A percentile compares a stretch with the other conserved stretches of the same genome.
phyloP scores from a whole-genome alignment of 2,797 vertebrate genomes.

The Sparus aurata region DNA sequence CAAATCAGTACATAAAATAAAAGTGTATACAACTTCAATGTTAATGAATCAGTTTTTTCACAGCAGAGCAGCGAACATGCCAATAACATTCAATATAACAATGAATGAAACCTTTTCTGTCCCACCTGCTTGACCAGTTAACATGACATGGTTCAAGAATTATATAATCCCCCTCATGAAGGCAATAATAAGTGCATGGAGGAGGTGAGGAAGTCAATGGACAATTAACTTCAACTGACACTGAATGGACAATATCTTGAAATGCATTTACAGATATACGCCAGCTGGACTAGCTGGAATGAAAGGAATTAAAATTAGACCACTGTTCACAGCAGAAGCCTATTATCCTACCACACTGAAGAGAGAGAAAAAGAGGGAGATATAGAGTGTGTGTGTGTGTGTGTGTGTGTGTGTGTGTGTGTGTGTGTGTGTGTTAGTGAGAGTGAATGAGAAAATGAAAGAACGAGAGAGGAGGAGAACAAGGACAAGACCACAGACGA shows the following conservation, averaged over 20 bases:
- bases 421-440: conserved; percentile 17
- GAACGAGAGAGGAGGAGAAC: conserved; percentile 1
- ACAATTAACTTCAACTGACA: conserved; percentile 79
- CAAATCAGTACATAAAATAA: too few species aligned
- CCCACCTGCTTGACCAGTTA: conserved; percentile 37
- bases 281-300: conserved; percentile 56
- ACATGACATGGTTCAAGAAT: conserved; percentile 42
- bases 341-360: conserved; percentile 63
- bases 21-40: too few species aligned
- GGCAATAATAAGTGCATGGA: conserved; percentile 53
- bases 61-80: conserved; percentile 5
- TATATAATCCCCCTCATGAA: conserved; percentile 57
- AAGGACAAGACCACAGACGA: conserved; percentile 50
- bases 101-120: conserved; percentile 38
- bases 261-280: conserved; percentile 64
- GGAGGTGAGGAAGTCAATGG: conserved; percentile 74
- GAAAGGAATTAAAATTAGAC: conserved; percentile 74
- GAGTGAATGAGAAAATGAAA: conserved; percentile 22
- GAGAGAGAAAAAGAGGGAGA: conserved; percentile 39
- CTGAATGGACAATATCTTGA: conserved; percentile 67
- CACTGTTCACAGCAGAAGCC: conserved; percentile 68
- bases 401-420: conserved; percentile 20
- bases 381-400: conserved; percentile 31
- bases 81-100: conserved; percentile 20
- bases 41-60: too few species aligned